Conservation (phyloP, 2,113 vertebrate genomes). For the Lagopus muta region DNA sequence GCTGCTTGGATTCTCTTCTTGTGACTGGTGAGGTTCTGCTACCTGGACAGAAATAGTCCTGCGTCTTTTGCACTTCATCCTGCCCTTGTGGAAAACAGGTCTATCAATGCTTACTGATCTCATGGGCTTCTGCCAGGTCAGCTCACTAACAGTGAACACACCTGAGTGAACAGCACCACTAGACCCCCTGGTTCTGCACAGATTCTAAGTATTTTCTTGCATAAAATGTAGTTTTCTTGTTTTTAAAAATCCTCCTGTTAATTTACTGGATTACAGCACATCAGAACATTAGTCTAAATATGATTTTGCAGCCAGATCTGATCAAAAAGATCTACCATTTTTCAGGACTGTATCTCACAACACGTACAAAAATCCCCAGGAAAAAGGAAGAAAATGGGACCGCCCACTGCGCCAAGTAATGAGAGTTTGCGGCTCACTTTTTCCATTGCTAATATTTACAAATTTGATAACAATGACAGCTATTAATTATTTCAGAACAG, state of each 20-base stretch:
- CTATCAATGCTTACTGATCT: not conserved
- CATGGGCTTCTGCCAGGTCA: not conserved
- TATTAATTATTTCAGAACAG: not conserved
- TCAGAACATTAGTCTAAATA: constrained; percentile 16
- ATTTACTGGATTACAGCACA: constrained; percentile 41
- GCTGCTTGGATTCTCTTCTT: not conserved
- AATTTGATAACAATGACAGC: not conserved
- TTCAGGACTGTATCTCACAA: not conserved
- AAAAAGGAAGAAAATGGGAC: not conserved
- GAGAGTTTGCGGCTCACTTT: not conserved
- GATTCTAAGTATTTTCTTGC: not conserved
- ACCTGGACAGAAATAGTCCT: not conserved
- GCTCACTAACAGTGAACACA: not conserved
- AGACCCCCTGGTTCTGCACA: not conserved
- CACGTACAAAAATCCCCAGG: not conserved
- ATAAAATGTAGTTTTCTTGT: not conserved
- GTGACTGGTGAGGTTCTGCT: not conserved
- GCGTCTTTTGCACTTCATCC: not conserved
- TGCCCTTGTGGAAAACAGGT: not conserved
- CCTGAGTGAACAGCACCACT: not conserved
- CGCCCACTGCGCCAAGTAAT: fast-evolving
- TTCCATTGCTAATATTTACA: not conserved
- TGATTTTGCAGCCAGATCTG: constrained; percentile 33
- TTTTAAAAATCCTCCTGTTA: not conserved
- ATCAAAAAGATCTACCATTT: constrained; percentile 19